Base-by-base conservation (phyloP, 1,140 invertebrate species). In the Pachyrhynchus sulphureomaculatus region DNA sequence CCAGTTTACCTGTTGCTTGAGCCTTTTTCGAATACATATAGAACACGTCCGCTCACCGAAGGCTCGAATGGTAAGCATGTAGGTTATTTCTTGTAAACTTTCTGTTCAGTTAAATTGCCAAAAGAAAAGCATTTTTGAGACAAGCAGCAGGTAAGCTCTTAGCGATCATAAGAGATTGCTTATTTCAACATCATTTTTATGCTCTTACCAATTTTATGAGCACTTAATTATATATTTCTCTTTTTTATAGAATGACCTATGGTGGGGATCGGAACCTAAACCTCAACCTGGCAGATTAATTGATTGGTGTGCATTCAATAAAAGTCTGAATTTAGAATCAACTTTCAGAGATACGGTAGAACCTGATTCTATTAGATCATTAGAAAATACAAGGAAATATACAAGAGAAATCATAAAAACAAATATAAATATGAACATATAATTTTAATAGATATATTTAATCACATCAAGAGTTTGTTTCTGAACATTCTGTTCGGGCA, bases 241-340 rank as follows among this genome's bases (percentile, higher is more conserved):
- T 55, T 55, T 13, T 39, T 42, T 63, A 2, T 18, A 62, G 59
- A 58, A 45, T 33, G 76, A 76, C 13, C 68, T 81, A 34, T 80
- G 79, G 75, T 80, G 78, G 77, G 72, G 73, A 41, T 77, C 76
- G 2, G 77, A 78, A 52, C 75, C 68, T 44, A 74, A 77, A 37
- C 74, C 77, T 9, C 69, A 77, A 66, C 69, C 66, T 18, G 75
- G 76, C 4, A 55, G 58, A 39, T 65, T 75, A 21, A 78, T 83
- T 58, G 76, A 82, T 65, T 83, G 79, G 78, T 73, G 69, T 36
- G 68, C 65, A 17, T 81, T 83, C 42, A 72, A 82, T 44, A 77
- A 80, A 36, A 78, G 79, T 66, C 71, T 83, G 10, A 69, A 77
- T 63, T 75, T 83, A 57, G 71, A 78, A 41, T 59, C 88, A 10